These are phyloP conservation scores for Berghia stephanieae DNA, from an alignment of 1,140 invertebrate species.

Conservation along the genomic window DNA sequence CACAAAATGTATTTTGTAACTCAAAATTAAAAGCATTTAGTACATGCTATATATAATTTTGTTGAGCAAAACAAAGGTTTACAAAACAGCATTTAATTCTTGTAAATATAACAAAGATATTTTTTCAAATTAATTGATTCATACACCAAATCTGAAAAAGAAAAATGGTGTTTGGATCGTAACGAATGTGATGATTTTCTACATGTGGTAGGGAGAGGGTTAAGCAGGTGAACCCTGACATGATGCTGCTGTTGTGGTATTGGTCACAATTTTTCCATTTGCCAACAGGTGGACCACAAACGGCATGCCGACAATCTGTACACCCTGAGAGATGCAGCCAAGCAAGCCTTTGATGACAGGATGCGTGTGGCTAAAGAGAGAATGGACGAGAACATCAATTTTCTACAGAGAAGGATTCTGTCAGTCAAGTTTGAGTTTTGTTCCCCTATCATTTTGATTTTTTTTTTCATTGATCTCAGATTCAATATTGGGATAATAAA, in stretches of 20 bases:
- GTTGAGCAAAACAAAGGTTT: too few relatives aligned
- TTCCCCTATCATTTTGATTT: neutral
- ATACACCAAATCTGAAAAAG: too few relatives aligned
- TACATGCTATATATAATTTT: too few relatives aligned
- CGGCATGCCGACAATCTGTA: conserved; percentile 47
- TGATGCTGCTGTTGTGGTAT: neutral
- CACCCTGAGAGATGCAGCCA: conserved; percentile 52
- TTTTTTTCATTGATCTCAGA: conserved; percentile 2
- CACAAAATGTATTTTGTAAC: too few relatives aligned
- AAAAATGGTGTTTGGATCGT: too few relatives aligned
- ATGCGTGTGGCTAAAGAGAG: conserved; percentile 48
- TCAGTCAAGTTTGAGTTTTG: conserved; percentile 31
- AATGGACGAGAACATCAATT: conserved; percentile 57
- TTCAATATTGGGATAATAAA: neutral
- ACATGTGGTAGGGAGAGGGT: too few relatives aligned
- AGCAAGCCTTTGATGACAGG: conserved; percentile 55
- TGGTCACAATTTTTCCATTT: neutral
- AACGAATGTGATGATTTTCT: too few relatives aligned
- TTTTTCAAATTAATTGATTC: too few relatives aligned
- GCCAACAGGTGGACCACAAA: conserved; percentile 30
- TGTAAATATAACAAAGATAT: too few relatives aligned
- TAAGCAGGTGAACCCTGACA: too few relatives aligned
- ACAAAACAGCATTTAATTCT: too few relatives aligned
- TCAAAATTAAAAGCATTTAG: too few relatives aligned
- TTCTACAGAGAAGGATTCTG: conserved; percentile 57